phyloP scores from a whole-genome alignment of 2,888 invertebrate species.

The Heterodera filipjevi region DNA sequence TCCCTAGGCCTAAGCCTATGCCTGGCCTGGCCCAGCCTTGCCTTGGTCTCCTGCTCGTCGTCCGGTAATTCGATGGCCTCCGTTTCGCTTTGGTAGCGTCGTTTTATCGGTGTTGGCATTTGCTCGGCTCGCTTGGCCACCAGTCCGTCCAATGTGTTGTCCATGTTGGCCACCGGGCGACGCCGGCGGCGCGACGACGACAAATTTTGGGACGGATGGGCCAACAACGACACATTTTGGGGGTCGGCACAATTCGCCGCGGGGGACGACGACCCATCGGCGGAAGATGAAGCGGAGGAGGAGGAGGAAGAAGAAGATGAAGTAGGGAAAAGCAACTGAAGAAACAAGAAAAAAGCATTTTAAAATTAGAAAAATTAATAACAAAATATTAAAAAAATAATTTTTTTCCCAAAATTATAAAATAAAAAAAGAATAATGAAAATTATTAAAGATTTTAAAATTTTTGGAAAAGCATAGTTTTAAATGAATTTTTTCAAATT shows the following conservation, averaged over 20 bases:
- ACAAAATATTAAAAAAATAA: no score
- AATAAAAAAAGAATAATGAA: no score
- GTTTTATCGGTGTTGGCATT: slow-evolving; percentile 47
- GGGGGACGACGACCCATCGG: neutral
- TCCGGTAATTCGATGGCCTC: slow-evolving; percentile 65
- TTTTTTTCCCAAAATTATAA: no score
- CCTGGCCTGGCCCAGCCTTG: slow-evolving; percentile 25
- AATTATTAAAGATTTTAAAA: no score
- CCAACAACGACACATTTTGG: neutral
- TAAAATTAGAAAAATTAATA: no score
- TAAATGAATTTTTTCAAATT: no score
- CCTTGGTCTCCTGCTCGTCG: slow-evolving; percentile 61
- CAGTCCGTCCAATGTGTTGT: slow-evolving; percentile 63
- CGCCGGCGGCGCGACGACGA: slow-evolving; percentile 34
- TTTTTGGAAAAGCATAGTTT: no score
- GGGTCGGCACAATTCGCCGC: neutral
- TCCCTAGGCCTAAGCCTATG: no score
- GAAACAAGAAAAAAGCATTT: no score
- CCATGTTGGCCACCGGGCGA: slow-evolving; percentile 54
- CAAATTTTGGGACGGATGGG: neutral
- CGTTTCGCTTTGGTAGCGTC: slow-evolving; percentile 60
- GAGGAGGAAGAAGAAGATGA: no score
- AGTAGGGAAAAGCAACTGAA: no score
- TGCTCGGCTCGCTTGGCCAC: slow-evolving; percentile 61
- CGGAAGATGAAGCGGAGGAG: no score